These are phyloP conservation scores for Neodon shergylaensis DNA, from an alignment of 2,113 vertebrate genomes.

Conservation along the genomic window DNA sequence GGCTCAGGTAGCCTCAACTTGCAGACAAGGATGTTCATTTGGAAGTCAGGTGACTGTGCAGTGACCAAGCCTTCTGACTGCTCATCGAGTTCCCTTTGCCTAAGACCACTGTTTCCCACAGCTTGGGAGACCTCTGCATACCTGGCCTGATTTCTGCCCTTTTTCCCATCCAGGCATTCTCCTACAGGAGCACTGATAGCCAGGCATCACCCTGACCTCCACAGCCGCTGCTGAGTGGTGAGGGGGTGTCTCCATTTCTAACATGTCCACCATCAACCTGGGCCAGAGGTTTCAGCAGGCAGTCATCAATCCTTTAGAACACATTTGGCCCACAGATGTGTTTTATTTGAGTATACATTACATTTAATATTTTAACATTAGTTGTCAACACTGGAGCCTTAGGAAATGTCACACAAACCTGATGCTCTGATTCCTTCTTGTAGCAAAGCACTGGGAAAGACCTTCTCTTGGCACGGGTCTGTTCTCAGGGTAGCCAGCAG, in stretches of 20 bases:
- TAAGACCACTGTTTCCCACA: not conserved
- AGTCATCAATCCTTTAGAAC: not conserved
- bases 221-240: not conserved
- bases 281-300: not conserved
- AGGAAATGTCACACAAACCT: not conserved
- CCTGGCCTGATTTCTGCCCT: not conserved
- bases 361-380: constrained; percentile 34
- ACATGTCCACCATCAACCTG: not conserved
- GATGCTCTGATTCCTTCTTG: not conserved
- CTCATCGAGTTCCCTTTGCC: not conserved
- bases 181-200: not conserved
- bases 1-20: not conserved
- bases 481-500: not conserved
- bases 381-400: not conserved
- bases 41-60: not conserved
- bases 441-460: not conserved
- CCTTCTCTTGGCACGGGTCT: not conserved
- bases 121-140: not conserved
- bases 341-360: not conserved
- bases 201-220: not conserved
- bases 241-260: not conserved
- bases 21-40: not conserved
- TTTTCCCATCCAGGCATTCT: not conserved
- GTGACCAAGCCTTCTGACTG: not conserved
- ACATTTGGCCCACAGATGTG: constrained; percentile 1